Evolutionary conservation across 2,113 vertebrate species (phyloP).

Genomic region (Gymnobelideus leadbeateri): DNA sequence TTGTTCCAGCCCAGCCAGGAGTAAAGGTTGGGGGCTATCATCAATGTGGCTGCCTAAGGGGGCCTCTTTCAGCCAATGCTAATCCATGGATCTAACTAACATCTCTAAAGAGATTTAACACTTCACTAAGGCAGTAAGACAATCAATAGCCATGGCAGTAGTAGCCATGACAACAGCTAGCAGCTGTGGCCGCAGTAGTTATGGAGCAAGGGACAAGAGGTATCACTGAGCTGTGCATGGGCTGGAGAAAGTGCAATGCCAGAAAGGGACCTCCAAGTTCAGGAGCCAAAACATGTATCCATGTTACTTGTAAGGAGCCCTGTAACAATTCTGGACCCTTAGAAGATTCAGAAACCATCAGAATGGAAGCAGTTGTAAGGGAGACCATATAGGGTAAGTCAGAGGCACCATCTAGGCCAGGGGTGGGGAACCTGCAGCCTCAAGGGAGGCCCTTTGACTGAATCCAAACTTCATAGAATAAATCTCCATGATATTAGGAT

Average conservation of each 20-base stretch:
- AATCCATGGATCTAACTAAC: background rate
- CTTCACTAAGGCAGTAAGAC: background rate
- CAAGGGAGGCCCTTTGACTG: too few species aligned
- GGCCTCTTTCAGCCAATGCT: background rate
- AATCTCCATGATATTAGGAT: too few species aligned
- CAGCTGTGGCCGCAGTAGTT: background rate
- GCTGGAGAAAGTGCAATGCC: background rate
- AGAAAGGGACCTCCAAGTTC: background rate
- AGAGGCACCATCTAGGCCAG: background rate
- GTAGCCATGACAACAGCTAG: background rate
- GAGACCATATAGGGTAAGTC: background rate
- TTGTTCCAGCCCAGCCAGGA: background rate
- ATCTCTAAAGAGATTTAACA: background rate
- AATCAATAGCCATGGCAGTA: background rate
- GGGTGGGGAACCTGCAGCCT: too few species aligned
- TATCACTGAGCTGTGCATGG: background rate
- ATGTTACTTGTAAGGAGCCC: background rate
- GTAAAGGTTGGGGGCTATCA: background rate
- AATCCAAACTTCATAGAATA: too few species aligned
- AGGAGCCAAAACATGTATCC: too few species aligned
- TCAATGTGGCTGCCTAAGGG: background rate
- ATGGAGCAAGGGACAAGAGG: background rate
- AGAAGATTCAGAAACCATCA: background rate
- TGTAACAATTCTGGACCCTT: background rate
- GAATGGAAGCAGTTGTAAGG: too few species aligned